These are phyloP conservation scores for Leptatherina wallacei DNA, from an alignment of 2,797 vertebrate genomes.

Conservation along the genomic window DNA sequence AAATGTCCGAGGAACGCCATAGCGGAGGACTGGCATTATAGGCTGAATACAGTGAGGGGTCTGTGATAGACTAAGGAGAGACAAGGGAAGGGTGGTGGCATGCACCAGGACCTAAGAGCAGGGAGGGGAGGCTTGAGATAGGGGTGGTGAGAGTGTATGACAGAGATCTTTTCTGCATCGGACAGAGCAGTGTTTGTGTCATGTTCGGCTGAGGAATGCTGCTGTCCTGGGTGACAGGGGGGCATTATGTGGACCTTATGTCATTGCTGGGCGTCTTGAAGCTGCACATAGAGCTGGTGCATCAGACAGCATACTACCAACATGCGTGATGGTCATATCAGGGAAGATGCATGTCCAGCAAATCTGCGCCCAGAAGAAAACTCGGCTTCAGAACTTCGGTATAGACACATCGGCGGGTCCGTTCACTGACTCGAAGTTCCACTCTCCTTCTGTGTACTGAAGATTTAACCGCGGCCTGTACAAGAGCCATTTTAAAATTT, in stretches of 20 bases:
- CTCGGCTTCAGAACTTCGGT: not conserved
- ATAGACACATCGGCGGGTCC: not conserved
- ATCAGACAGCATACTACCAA: slow-evolving; percentile 69
- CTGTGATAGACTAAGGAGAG: slow-evolving; percentile 74
- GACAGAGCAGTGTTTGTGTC: slow-evolving; percentile 84
- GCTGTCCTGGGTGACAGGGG: slow-evolving; percentile 72
- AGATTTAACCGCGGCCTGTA: slow-evolving; percentile 31
- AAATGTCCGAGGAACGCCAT: slow-evolving; percentile 80
- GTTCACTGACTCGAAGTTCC: slow-evolving; percentile 2
- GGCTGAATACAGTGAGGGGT: slow-evolving; percentile 79
- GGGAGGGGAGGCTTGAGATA: slow-evolving; percentile 64
- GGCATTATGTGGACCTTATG: slow-evolving; percentile 78
- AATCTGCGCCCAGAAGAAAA: slow-evolving; percentile 11
- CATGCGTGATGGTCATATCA: slow-evolving; percentile 67
- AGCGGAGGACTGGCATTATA: slow-evolving; percentile 83
- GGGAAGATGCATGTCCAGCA: slow-evolving; percentile 49
- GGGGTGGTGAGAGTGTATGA: slow-evolving; percentile 71
- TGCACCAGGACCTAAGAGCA: slow-evolving; percentile 73
- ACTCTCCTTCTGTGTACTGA: slow-evolving; percentile 3
- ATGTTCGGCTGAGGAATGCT: slow-evolving; percentile 75
- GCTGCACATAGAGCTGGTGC: slow-evolving; percentile 68
- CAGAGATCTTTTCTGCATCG: slow-evolving; percentile 81
- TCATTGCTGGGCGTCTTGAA: slow-evolving; percentile 74
- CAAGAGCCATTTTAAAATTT: slow-evolving; percentile 47
- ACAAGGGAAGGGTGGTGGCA: slow-evolving; percentile 77